A percentile compares a stretch with the other conserved stretches of the same genome.
Evolutionary conservation across 2,888 invertebrate species (phyloP).

Genomic region (Tolmerus cingulatus): DNA sequence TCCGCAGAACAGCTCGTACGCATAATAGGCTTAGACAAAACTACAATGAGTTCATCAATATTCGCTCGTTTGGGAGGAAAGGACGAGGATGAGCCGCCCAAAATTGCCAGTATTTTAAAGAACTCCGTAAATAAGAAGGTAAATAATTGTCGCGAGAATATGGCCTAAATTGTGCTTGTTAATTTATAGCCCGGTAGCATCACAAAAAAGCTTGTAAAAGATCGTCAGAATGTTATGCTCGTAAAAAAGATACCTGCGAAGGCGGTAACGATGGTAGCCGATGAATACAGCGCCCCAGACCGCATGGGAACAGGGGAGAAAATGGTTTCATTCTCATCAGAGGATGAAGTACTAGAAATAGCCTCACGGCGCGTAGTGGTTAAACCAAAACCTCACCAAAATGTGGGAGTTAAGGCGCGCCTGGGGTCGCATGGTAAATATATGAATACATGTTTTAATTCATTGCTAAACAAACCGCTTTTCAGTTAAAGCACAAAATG

Average conservation of each 20-base stretch:
- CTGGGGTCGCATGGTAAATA: slow-evolving; percentile 51
- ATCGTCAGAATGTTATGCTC: slow-evolving; percentile 60
- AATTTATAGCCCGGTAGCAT: neutral
- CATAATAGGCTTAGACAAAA: slow-evolving; percentile 49
- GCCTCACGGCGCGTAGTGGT: slow-evolving; percentile 52
- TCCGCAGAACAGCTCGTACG: neutral
- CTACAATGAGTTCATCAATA: slow-evolving; percentile 54
- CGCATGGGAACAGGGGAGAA: slow-evolving; percentile 56
- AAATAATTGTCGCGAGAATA: neutral
- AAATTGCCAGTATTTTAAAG: slow-evolving; percentile 59
- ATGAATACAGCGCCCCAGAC: slow-evolving; percentile 50
- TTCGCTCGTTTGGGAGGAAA: slow-evolving; percentile 61
- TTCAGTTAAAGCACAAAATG: slow-evolving; percentile 50
- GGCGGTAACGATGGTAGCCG: slow-evolving; percentile 53
- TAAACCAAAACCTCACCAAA: slow-evolving; percentile 49
- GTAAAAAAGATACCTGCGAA: slow-evolving; percentile 62
- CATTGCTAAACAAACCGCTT: neutral
- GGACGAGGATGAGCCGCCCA: slow-evolving; percentile 46
- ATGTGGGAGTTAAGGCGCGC: slow-evolving; percentile 54
- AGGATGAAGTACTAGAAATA: slow-evolving; percentile 63
- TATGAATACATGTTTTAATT: neutral
- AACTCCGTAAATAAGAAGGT: slow-evolving; percentile 49
- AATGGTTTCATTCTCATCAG: slow-evolving; percentile 62
- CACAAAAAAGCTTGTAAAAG: slow-evolving; percentile 30
- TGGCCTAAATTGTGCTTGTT: neutral